These are phyloP conservation scores for Chrysotoxum bicinctum DNA, from an alignment of 2,888 invertebrate species.

Conservation along the genomic window DNA sequence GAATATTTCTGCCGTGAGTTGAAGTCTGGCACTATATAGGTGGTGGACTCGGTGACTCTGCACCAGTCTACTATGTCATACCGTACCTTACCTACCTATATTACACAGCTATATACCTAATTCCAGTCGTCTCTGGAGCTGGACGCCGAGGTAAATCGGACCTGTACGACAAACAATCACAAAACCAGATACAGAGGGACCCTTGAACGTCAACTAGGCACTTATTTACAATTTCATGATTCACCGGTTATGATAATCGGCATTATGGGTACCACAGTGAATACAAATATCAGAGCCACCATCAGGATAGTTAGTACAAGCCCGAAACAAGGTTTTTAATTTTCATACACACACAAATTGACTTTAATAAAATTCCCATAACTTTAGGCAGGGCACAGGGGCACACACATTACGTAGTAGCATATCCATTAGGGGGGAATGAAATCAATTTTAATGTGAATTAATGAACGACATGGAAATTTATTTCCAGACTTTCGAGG, in stretches of 20 bases:
- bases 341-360: slow-evolving; percentile 17
- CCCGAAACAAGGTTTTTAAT: slow-evolving; percentile 10
- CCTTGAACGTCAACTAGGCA: slow-evolving; percentile 52
- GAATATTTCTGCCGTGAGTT: not conserved
- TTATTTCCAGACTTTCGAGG: not conserved
- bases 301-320: not conserved
- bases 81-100: not conserved
- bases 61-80: not conserved
- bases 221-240: slow-evolving; percentile 67
- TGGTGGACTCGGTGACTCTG: slow-evolving; percentile 1
- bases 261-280: slow-evolving; percentile 29
- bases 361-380: slow-evolving; percentile 53
- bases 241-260: slow-evolving; percentile 69
- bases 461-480: slow-evolving; percentile 41
- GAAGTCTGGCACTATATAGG: not conserved
- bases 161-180: not conserved
- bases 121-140: slow-evolving; percentile 17
- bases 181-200: slow-evolving; percentile 13
- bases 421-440: not conserved
- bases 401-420: not conserved
- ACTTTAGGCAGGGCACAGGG: not conserved
- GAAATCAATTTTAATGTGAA: slow-evolving; percentile 1
- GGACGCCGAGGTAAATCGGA: not conserved
- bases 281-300: slow-evolving; percentile 6
- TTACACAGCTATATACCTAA: not conserved